Base-by-base conservation (phyloP, 1,140 invertebrate species). In the Cylas formicarius region DNA sequence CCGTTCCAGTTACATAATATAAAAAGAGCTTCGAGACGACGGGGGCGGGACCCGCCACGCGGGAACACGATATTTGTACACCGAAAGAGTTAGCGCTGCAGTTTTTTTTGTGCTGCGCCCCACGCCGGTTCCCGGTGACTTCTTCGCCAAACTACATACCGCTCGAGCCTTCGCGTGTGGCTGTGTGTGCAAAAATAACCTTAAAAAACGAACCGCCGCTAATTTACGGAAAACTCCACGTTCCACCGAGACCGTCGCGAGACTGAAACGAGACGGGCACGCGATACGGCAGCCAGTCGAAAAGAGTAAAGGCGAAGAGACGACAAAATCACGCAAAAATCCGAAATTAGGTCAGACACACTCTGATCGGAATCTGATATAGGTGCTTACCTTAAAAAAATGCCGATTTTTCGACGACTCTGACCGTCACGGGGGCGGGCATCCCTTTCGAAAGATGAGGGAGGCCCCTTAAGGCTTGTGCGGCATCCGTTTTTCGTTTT, bases 121-220 rank as follows among this genome's bases (percentile, higher is more conserved):
- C 18, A 20, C 19, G 9, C 8, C 13, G 34, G 17, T 36, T 8
- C 8, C 24, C 24, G 24, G n/a, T n/a, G 24, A 26, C n/a, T 26
- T 26, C 24, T n/a, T n/a, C n/a, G n/a, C n/a, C n/a, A n/a, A 26
- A 8, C n/a, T 26, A n/a, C 8, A 26, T n/a, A 26, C 8, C n/a
- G 8, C n/a, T 26, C n/a, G n/a, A 26, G 24, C 24, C 24, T 8
- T 8, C 24, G n/a, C n/a, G n/a, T n/a, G n/a, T 26, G 24, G 37
- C 33, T 8, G 14, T 47, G 43, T 34, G 44, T 47, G 44, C 36
- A 47, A 47, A 47, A 47, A 47, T 47, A 47, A 47, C 44, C 44
- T 47, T 33, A n/a, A 47, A 47, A 7, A 17, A 31, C 20, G 1
- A 38, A 45, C 31, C 14, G 9, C 13, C n/a, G 14, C 8, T 17